Evolutionary conservation across 2,113 vertebrate genomes (phyloP).

Genomic region (Catharus bicknelli): DNA sequence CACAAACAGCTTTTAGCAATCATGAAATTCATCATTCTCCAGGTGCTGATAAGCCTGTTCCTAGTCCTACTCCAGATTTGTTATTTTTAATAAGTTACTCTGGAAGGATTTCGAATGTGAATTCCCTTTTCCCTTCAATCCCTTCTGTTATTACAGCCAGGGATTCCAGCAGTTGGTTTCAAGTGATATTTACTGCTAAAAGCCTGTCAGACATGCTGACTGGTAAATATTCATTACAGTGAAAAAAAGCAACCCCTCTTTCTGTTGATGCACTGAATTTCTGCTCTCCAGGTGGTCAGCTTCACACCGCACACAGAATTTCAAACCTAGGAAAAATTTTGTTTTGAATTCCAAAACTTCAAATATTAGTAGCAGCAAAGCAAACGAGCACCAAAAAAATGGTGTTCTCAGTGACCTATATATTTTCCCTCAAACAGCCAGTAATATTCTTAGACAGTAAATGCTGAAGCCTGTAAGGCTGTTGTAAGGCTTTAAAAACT

Average conservation of each 20-base stretch:
- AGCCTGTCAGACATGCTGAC: not conserved
- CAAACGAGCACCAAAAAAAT: not conserved
- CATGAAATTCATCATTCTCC: slow-evolving; percentile 4
- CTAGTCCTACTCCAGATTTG: not conserved
- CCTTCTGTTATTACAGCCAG: slow-evolving; percentile 9
- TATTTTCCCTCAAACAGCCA: not conserved
- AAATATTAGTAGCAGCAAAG: not conserved
- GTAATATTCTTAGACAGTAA: not conserved
- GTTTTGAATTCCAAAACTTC: not conserved
- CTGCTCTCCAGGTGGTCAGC: not conserved
- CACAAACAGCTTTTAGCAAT: not conserved
- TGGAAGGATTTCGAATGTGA: not conserved
- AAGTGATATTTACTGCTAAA: slow-evolving; percentile 24
- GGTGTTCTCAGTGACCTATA: not conserved
- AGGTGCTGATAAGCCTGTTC: slow-evolving; percentile 24
- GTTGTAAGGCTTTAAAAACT: not conserved
- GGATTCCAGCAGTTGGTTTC: slow-evolving; percentile 30
- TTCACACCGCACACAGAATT: not conserved
- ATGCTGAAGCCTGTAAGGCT: not conserved
- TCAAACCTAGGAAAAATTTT: not conserved
- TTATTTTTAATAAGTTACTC: slow-evolving; percentile 34
- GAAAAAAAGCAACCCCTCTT: not conserved
- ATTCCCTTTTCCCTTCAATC: slow-evolving; percentile 7
- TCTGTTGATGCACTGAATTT: not conserved
- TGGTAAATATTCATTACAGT: slow-evolving; percentile 21